phyloP scores from a whole-genome alignment of 2,797 vertebrate species.

The Novumbra hubbsi region DNA sequence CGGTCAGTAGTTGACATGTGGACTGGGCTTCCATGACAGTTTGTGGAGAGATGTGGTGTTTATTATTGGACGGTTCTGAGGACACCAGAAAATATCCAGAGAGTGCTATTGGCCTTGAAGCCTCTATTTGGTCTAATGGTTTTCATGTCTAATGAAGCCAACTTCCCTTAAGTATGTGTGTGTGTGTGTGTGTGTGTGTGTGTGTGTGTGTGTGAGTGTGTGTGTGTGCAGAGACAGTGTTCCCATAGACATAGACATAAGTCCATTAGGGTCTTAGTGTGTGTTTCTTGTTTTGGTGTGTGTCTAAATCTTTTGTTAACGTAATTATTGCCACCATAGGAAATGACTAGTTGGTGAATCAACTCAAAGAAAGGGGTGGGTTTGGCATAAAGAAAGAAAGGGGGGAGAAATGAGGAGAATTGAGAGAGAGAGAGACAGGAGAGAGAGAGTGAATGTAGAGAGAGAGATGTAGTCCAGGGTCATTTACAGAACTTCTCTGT shows the following conservation, averaged over 20 bases:
- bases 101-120: conserved; percentile 14
- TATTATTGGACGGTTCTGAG: neutral
- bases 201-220: conserved; percentile 6
- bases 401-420: neutral
- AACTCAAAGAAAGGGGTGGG: neutral
- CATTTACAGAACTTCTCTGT: neutral
- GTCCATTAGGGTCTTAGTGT: conserved; percentile 48
- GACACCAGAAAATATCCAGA: conserved; percentile 16
- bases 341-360: neutral
- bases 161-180: conserved; percentile 38
- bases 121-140: conserved; percentile 28
- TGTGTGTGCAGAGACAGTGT: neutral
- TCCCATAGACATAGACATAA: conserved; percentile 22
- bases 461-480: neutral
- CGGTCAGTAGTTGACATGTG: neutral
- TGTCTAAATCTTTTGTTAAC: neutral
- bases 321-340: conserved; percentile 9
- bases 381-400: neutral
- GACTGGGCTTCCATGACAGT: neutral
- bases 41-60: neutral
- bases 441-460: neutral
- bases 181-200: conserved; percentile 12
- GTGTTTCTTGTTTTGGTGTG: conserved; percentile 45
- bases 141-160: conserved; percentile 53
- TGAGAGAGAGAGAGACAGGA: neutral